Base-by-base conservation (phyloP, 2,888 invertebrate species). In the Tanypteryx hageni region DNA sequence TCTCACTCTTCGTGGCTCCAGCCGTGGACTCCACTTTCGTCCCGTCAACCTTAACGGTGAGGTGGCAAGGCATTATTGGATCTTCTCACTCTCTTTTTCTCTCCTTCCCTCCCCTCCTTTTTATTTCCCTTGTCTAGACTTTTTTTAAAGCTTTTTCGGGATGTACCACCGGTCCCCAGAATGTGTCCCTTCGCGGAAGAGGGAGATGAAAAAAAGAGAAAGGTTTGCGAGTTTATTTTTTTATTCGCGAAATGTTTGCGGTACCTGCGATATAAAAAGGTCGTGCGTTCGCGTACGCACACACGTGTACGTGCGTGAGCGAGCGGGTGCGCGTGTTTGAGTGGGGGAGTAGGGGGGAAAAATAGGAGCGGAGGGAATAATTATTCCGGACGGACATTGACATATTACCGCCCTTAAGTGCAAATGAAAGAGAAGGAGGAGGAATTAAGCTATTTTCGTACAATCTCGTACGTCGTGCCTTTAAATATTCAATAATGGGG, bases 1-100 rank as follows among this genome's bases (percentile, higher is more conserved):
- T 31, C 31, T 61, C 58, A 61, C 27, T 27, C 58, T 16, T 8
- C 56, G 68, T 68, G 68, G 68, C 68, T 76, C 76, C 76, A 76
- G 22, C 27, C 76, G 68, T n/a, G n/a, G n/a, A 22, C 68, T 68
- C 68, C 11, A 44, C 44, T 44, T 44, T 44, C 44, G 44, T 44
- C 44, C 44, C 44, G 44, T 44, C 44, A 44, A 44, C 76, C 27
- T 27, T 27, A 76, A 76, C 76, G 76, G 76, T 76, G 76, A 76
- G 68, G 68, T 68, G 68, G 68, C 68, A 68, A 68, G 76, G 76
- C 76, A 76, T 76, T 76, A 76, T 76, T 76, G 76, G 76, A 76
- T 27, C 76, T 22, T 10, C 27, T 76, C 76, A 22, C 27, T 14
- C 22, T 68, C n/a, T n/a, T n/a, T n/a, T n/a, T n/a, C 68, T 68